A percentile compares a stretch with the other conserved stretches of the same genome.
Evolutionary conservation across 1,140 invertebrate genomes (phyloP).

Genomic region (Brachionus plicatilis): DNA sequence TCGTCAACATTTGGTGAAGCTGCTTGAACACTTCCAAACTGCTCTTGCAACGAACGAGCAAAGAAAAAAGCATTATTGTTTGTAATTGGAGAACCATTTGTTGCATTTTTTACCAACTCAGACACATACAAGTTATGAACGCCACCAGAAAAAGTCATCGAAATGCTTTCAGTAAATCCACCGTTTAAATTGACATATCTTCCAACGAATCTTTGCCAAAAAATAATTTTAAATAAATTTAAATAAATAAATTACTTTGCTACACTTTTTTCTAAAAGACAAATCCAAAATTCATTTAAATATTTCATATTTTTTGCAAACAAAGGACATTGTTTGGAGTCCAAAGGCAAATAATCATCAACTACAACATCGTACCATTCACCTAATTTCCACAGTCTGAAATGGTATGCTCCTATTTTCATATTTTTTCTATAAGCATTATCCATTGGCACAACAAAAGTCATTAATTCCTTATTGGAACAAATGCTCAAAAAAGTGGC

Average conservation of each 20-base stretch:
- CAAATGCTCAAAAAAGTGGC: conserved; percentile 16
- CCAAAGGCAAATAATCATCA: conserved; percentile 68
- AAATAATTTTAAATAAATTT: neutral
- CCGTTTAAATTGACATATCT: conserved; percentile 18
- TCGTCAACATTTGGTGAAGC: neutral
- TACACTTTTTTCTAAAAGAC: conserved; percentile 26
- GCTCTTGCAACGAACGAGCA: neutral
- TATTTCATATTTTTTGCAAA: conserved; percentile 12
- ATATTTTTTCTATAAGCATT: conserved; percentile 38
- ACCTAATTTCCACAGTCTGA: conserved; percentile 70
- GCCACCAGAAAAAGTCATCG: conserved; percentile 7
- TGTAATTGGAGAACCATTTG: neutral
- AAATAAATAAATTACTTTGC: conserved; percentile 20
- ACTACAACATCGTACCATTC: conserved; percentile 70
- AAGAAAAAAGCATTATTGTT: neutral
- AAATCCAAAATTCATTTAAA: conserved; percentile 34
- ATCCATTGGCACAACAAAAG: neutral
- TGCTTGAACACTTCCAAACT: neutral
- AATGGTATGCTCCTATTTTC: conserved; percentile 58
- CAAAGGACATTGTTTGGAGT: neutral
- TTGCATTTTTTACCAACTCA: neutral
- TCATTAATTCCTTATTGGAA: conserved; percentile 7
- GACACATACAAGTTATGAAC: neutral
- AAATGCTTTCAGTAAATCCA: neutral
- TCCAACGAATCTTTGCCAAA: conserved; percentile 19